These are phyloP conservation scores for Ahaetulla prasina DNA, from an alignment of 2,113 vertebrate species.

Conservation along the genomic window DNA sequence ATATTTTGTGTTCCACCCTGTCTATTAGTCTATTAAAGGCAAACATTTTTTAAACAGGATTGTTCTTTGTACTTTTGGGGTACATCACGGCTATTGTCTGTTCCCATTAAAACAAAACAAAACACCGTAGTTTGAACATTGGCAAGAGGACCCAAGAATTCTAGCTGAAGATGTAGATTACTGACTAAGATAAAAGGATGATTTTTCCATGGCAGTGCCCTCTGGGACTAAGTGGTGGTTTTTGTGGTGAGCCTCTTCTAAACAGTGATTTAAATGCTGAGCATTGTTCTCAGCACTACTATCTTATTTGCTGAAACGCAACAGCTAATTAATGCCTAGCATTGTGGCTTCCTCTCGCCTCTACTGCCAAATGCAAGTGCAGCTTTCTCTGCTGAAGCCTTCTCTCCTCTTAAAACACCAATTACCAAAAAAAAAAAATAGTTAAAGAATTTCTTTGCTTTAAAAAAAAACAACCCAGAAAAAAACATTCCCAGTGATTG, in stretches of 20 bases:
- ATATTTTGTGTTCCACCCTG: background rate
- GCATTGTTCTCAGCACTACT: background rate
- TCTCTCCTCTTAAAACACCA: background rate
- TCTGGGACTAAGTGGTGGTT: background rate
- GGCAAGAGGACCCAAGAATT: background rate
- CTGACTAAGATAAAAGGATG: background rate
- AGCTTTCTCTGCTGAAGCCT: background rate
- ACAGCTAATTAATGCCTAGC: background rate
- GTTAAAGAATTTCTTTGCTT: background rate
- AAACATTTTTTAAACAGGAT: too few relatives aligned
- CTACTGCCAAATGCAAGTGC: background rate
- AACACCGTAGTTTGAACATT: background rate
- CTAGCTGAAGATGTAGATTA: background rate
- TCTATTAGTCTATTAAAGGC: background rate
- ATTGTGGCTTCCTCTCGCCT: background rate
- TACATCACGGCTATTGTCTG: background rate
- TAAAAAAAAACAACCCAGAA: too few relatives aligned
- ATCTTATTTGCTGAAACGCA: background rate
- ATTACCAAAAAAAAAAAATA: background rate
- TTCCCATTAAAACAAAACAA: background rate
- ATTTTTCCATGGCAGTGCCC: background rate
- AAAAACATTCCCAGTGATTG: background rate
- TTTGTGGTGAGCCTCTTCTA: background rate
- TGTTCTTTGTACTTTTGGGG: background rate
- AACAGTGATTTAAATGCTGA: background rate